These are phyloP conservation scores for Thalassoma bifasciatum DNA, from an alignment of 2,113 vertebrate species.

Conservation along the genomic window DNA sequence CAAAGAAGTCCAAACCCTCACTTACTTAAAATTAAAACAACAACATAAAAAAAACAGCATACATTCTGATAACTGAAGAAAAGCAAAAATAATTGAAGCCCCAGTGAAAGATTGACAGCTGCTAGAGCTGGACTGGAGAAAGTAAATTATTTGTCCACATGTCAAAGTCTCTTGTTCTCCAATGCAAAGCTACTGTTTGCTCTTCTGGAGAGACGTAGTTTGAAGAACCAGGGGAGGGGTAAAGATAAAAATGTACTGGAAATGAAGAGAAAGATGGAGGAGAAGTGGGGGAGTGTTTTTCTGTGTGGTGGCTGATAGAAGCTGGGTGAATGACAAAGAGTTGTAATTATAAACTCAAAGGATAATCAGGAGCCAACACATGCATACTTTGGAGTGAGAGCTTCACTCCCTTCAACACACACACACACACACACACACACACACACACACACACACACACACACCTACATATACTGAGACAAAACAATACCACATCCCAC, in stretches of 20 bases:
- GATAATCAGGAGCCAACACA: slow-evolving; percentile 53
- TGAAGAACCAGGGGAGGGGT: background rate
- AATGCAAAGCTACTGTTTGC: slow-evolving; percentile 37
- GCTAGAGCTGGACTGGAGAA: slow-evolving; percentile 17
- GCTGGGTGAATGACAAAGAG: slow-evolving; percentile 66
- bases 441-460: slow-evolving; percentile 40
- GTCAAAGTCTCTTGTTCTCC: slow-evolving; percentile 34
- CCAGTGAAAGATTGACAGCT: slow-evolving; percentile 30
- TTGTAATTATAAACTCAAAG: slow-evolving; percentile 65
- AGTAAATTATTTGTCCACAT: slow-evolving; percentile 39
- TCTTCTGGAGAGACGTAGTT: background rate
- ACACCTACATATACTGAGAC: background rate
- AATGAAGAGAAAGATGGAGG: slow-evolving; percentile 39
- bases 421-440: slow-evolving; percentile 28
- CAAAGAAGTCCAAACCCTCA: background rate
- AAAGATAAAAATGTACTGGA: slow-evolving; percentile 20
- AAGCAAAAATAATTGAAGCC: slow-evolving; percentile 29
- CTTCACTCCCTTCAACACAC: slow-evolving; percentile 18
- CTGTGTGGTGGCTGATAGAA: slow-evolving; percentile 45
- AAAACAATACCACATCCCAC: slow-evolving; percentile 45
- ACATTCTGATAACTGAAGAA: background rate
- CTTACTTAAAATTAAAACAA: slow-evolving; percentile 35
- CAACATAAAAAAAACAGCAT: background rate
- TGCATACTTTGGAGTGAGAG: slow-evolving; percentile 38
- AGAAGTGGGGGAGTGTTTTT: slow-evolving; percentile 17